Conservation (phyloP, 2,113 vertebrate species). For the Nicator chloris region DNA sequence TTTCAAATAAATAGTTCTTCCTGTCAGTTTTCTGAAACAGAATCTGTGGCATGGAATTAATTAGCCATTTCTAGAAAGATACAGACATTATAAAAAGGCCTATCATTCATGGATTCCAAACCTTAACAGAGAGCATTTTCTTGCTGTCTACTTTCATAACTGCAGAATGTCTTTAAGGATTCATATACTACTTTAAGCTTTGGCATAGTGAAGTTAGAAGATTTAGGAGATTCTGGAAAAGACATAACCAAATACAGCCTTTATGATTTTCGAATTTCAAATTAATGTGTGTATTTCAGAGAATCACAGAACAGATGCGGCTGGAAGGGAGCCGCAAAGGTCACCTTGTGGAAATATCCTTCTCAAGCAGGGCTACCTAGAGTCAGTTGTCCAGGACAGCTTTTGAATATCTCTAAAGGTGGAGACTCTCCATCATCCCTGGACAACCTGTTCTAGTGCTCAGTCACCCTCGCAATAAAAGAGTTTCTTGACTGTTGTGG, state of each 20-base stretch:
- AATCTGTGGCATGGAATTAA: background rate
- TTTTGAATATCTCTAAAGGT: background rate
- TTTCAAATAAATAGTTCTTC: background rate
- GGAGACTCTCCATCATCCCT: rapidly evolving
- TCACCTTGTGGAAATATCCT: background rate
- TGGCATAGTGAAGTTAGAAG: background rate
- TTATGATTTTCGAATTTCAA: background rate
- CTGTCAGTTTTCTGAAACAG: background rate
- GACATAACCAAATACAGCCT: background rate
- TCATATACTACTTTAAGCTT: background rate
- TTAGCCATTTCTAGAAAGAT: background rate
- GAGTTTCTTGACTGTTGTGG: background rate
- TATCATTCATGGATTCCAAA: background rate
- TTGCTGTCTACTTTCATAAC: background rate
- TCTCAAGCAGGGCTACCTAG: background rate
- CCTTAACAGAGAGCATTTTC: background rate
- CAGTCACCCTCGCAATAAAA: background rate
- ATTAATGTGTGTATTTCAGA: background rate
- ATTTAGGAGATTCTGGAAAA: background rate
- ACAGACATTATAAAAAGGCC: background rate
- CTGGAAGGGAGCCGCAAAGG: background rate
- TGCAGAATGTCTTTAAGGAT: background rate
- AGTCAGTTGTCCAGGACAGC: background rate
- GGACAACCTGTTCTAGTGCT: background rate
- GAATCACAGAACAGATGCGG: background rate